Evolutionary conservation across 2,113 vertebrate genomes (phyloP).

Genomic region (Antechinus stuartii): DNA sequence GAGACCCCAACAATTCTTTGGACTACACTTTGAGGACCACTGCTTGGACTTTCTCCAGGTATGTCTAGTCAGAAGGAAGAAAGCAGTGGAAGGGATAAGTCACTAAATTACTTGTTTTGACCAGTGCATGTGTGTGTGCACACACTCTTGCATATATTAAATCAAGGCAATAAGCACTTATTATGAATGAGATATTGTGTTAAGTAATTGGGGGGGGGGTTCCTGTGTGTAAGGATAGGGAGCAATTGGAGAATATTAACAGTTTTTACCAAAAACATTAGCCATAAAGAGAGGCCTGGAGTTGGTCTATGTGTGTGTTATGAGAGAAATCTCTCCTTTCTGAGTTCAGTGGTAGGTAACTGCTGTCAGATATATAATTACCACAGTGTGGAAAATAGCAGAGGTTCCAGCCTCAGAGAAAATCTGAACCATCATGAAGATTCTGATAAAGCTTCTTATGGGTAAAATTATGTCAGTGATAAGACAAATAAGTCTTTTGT

Average conservation of each 20-base stretch:
- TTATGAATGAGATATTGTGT: not conserved
- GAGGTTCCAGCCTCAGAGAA: not conserved
- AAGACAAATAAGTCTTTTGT: not conserved
- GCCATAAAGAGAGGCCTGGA: not conserved
- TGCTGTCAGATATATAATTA: not conserved
- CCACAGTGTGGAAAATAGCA: not conserved
- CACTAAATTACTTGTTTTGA: not conserved
- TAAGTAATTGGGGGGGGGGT: not conserved
- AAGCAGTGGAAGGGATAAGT: not conserved
- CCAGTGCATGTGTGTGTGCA: not conserved
- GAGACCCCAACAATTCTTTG: no score
- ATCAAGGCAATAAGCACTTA: not conserved
- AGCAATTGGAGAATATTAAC: not conserved
- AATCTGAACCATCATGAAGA: not conserved
- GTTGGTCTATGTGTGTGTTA: not conserved
- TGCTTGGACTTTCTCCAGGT: not conserved
- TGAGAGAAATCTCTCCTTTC: not conserved
- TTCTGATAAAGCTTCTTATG: not conserved
- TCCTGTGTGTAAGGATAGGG: not conserved
- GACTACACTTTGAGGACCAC: no score
- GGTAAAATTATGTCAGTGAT: not conserved
- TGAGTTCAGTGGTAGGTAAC: not conserved
- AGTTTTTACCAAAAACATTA: not conserved
- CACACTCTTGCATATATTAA: not conserved
- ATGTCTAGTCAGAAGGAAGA: slow-evolving; percentile 12